Evolutionary conservation across 1,140 invertebrate genomes (phyloP), one percentile per base, ranked within the genome.

Genomic region (Sitophilus oryzae): DNA sequence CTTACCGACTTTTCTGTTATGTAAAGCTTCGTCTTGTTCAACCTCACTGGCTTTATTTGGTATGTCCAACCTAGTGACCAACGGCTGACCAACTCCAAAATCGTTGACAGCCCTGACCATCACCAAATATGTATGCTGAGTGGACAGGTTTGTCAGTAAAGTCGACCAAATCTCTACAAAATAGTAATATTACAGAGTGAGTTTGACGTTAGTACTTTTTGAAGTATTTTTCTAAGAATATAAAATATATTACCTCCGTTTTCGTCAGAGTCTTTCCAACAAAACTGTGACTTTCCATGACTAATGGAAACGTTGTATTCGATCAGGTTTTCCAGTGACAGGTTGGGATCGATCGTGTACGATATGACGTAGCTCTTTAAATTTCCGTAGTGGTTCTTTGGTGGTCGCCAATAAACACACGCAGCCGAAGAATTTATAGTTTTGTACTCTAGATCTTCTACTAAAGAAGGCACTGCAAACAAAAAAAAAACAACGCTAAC

Each of bases 71-170:
- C 67, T 71, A 41, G 63, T 65, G 19, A 76, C 65, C 34, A 69
- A 74, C 0, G 68, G 66, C 54, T 71, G 73, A 6, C 80, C 78
- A 44, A 71, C 67, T 11, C 79, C 80, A 21, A 76, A 75, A 55
- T 71, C 72, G 8, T 77, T 81, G 2, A 67, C 70, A 15, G 78
- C 80, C 54, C 74, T 71, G 19, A 82, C 71, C 56, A 74, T 69
- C 25, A 82, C 71, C 36, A 73, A 77, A 54, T 83, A 82, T 16
- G 68, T 62, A 40, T 71, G 73, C 15, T 76, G 75, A 1, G 73
- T 66, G 10, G 72, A 37, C 21, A 82, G 63, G 25, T 69, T 71
- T 9, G 69, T 69, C 38, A 81, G 59, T 57, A 67, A 62, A 0
- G 66, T 65, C 2, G 69, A 66, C 11, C 65, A 50, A 9, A 30